A percentile compares a stretch with the other conserved stretches of the same genome.
phyloP scores from a whole-genome alignment of 1,140 invertebrate genomes.

The Homarus americanus region DNA sequence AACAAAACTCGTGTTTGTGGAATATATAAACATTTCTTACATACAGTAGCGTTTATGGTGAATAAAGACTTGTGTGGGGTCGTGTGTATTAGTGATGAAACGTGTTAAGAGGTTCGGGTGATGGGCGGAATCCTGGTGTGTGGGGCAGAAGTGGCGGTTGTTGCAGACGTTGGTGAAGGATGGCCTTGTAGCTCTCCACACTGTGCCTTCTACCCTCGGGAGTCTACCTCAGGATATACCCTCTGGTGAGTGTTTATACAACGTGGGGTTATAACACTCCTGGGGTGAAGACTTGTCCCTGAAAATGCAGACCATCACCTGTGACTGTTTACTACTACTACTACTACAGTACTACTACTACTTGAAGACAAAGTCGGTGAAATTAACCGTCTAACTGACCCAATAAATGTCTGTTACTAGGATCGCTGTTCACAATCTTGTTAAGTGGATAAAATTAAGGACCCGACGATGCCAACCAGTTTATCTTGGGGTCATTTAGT shows the following conservation, averaged over 20 bases:
- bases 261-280: too few relatives aligned
- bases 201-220: slow-evolving; percentile 14
- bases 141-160: slow-evolving; percentile 10
- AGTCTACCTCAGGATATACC: slow-evolving; percentile 30
- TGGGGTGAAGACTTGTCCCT: too few relatives aligned
- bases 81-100: not conserved
- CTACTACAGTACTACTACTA: too few relatives aligned
- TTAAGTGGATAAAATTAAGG: too few relatives aligned
- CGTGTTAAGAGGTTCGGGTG: slow-evolving; percentile 33
- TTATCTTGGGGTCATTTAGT: too few relatives aligned
- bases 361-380: too few relatives aligned
- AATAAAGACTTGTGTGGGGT: slow-evolving; percentile 1
- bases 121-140: slow-evolving; percentile 45
- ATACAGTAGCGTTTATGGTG: not conserved
- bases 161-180: not conserved
- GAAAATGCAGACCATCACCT: too few relatives aligned
- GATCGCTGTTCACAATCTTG: too few relatives aligned
- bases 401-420: too few relatives aligned
- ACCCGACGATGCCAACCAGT: too few relatives aligned
- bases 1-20: not conserved
- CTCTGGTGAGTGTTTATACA: slow-evolving; percentile 4
- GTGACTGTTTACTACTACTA: too few relatives aligned
- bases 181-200: slow-evolving; percentile 9
- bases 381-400: too few relatives aligned
- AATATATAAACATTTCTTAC: not conserved